A percentile compares a stretch with the other conserved stretches of the same genome.
Conservation (phyloP, 2,797 vertebrate genomes). For the Sebastes steindachneri region DNA sequence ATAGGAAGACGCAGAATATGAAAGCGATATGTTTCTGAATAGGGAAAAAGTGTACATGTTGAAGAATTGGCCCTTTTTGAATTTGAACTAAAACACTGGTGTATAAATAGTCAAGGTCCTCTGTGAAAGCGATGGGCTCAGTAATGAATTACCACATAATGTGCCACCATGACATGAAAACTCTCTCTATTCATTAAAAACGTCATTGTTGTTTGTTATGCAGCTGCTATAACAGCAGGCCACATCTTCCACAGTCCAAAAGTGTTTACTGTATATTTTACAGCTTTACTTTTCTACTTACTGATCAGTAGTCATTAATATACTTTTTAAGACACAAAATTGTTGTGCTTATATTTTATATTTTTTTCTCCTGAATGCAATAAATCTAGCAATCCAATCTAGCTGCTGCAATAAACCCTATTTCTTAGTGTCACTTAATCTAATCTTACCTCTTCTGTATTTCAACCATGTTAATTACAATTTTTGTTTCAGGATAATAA, state of each 20-base stretch:
- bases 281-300: not conserved
- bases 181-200: not conserved
- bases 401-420: not conserved
- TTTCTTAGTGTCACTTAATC: not conserved
- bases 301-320: not conserved
- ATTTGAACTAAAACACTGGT: not conserved
- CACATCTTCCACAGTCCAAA: not conserved
- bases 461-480: not conserved
- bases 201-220: not conserved
- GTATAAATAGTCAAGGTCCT: not conserved
- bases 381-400: not conserved
- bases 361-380: not conserved
- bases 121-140: not conserved
- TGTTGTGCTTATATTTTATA: not conserved
- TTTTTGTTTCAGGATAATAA: not conserved
- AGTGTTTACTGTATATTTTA: not conserved
- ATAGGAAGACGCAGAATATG: not conserved
- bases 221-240: not conserved
- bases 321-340: not conserved
- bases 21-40: not conserved
- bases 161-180: not conserved
- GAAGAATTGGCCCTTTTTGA: too few species aligned
- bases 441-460: not conserved
- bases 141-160: not conserved
- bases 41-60: not conserved